Percentiles rank a stretch among this genome's conserved stretches.
phyloP scores from a whole-genome alignment of 2,888 invertebrate species.

The Erebia epiphron region DNA sequence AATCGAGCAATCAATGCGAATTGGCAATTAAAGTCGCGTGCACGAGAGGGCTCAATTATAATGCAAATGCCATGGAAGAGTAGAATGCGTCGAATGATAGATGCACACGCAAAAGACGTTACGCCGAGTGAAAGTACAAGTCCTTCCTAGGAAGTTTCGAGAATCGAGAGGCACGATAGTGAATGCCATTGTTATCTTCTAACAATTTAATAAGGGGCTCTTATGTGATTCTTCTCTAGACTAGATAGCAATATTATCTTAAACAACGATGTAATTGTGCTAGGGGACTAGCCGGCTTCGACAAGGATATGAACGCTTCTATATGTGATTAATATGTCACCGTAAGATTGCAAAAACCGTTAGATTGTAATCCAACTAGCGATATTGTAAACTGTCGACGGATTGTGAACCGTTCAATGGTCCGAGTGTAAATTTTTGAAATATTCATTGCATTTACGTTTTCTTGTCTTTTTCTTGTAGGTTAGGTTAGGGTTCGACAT shows the following conservation, averaged over 20 bases:
- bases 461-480: too few relatives aligned
- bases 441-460: too few relatives aligned
- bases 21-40: conserved; percentile 58
- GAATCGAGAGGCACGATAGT: conserved; percentile 20
- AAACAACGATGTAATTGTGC: not conserved
- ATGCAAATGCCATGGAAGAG: conserved; percentile 42
- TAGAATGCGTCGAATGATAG: conserved; percentile 38
- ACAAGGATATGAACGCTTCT: not conserved
- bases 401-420: too few relatives aligned
- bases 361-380: too few relatives aligned
- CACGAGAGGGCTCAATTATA: conserved; percentile 44
- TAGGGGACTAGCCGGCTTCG: not conserved
- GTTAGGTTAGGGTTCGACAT: too few relatives aligned
- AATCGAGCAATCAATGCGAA: conserved; percentile 58
- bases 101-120: conserved; percentile 43
- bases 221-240: conserved; percentile 10
- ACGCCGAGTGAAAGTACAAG: conserved; percentile 41
- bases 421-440: too few relatives aligned
- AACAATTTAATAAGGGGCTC: conserved; percentile 18
- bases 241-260: conserved; percentile 8
- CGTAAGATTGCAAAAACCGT: too few relatives aligned
- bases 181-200: conserved; percentile 23
- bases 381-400: too few relatives aligned
- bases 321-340: too few relatives aligned
- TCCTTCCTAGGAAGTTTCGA: conserved; percentile 45